Evolutionary conservation across 2,113 vertebrate species (phyloP), one percentile per base, ranked within the genome.

Genomic region (Ia io): DNA sequence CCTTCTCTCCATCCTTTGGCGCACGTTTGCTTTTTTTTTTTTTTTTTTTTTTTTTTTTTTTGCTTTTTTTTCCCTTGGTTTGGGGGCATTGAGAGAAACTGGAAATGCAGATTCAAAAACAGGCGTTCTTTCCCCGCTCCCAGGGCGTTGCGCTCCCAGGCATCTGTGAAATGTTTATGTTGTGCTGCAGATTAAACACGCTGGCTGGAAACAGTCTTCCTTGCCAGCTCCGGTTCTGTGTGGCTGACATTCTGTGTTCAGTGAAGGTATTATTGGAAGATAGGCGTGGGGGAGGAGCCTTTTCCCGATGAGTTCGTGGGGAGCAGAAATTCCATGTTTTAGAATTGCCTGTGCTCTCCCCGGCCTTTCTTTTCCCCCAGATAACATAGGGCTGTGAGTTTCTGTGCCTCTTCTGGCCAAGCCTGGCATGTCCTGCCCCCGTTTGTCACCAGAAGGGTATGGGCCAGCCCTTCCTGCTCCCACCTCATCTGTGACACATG

Each of bases 51-150:
- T 12, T 25, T 2, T 23, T 6, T 9, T 49, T 49, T 10, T 37
- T 37, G 37, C 37, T 37, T 37, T 16, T 25, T 1, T 53, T 4
- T 6, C 32, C 6, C 65, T 59, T 28, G 86, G 6, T 69, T 71
- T 74, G 9, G 90, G 96, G 92, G 96, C 94, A 70, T 90, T 90
- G 95, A 88, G 88, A 89, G 87, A 63, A 94, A 93, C 51, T 61
- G 88, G 85, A 88, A 92, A 80, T 42, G 92, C 35, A 22, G 84
- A 0, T 49, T 86, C 35, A 40, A 40, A 87, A 49, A 5, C 40
- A 17, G 80, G 42, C 91, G 25, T 56, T 82, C 80, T 47, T 28
- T 4, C 73, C 47, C 44, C 10, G 42, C 73, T 23, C 16, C 3
- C 35, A 5, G 44, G 61, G 20, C 67, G 44, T 28, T 53, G 70